phyloP scores from a whole-genome alignment of 1,140 invertebrate genomes.

The Penaeus vannamei region DNA sequence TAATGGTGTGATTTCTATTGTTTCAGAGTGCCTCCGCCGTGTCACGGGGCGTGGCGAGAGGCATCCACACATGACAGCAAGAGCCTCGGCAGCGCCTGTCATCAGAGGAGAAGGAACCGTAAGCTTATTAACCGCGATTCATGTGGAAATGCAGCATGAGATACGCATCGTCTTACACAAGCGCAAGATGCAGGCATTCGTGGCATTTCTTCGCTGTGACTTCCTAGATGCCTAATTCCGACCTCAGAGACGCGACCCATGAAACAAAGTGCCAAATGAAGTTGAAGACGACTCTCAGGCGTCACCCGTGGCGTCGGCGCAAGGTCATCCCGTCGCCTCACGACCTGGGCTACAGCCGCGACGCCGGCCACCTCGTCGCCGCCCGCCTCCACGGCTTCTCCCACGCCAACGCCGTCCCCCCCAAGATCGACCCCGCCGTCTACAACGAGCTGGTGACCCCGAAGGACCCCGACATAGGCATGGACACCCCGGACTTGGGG shows the following conservation, averaged over 20 bases:
- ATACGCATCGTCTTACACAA: too few relatives aligned
- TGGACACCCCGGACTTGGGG: conserved; percentile 55
- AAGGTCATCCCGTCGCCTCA: conserved; percentile 19
- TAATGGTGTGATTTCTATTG: too few relatives aligned
- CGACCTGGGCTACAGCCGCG: neutral
- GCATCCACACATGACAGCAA: too few relatives aligned
- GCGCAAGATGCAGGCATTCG: neutral
- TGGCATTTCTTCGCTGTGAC: neutral
- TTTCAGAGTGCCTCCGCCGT: too few relatives aligned
- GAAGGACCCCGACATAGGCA: conserved; percentile 41
- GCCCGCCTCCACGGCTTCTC: neutral
- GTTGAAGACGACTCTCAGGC: conserved; percentile 41
- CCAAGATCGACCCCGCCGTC: conserved; percentile 31
- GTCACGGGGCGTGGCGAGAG: too few relatives aligned
- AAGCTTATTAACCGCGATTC: too few relatives aligned
- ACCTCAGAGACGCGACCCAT: neutral
- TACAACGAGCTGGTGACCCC: conserved; percentile 60
- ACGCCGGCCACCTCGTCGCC: neutral
- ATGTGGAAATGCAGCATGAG: too few relatives aligned
- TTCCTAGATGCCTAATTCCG: too few relatives aligned
- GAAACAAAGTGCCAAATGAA: conserved; percentile 35
- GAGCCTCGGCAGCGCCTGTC: too few relatives aligned
- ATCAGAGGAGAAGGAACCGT: too few relatives aligned
- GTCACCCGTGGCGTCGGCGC: conserved; percentile 48
- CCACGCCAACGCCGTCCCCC: neutral